Base-by-base conservation (phyloP, 2,113 vertebrate genomes). In the Ameiurus melas region DNA sequence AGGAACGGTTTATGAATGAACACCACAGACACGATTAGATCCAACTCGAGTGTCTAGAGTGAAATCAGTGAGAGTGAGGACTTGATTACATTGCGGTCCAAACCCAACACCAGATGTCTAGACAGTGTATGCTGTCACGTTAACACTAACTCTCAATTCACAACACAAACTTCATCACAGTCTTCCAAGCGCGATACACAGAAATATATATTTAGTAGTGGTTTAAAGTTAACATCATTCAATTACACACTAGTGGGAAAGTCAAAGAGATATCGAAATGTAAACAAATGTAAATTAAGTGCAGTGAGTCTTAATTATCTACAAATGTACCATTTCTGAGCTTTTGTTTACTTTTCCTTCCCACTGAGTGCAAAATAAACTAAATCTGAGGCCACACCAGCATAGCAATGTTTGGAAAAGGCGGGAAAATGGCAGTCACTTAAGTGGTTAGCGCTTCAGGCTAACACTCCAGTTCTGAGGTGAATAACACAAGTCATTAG, bases 361-460 rank as follows among this genome's bases (percentile, higher is more conserved):
- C 20, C 78, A 58, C 20, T 27, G 64, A 81, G 62, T 39, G 22
- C 62, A 68, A 70, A 80, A 86, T 86, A 80, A 86, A 86, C 77
- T 82, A 53, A 55, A 25, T 55, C 25, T 55, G 19, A 66, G 39
- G 75, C 62, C 39, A 64, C 25, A 30, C 19, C 70, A 5, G 25
- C 36, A 47, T 0, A 80, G n/a, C 43, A 73, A 36, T 1, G 14
- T 39, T 60, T 17, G 39, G 62, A 62, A 77, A 75, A 58, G 22
- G 22, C 22, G 3, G 70, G 55, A 60, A 86, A 86, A 86, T 47
- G 13, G 43, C 77, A 81, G 85, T 16, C 58, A 51, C n/a, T 79
- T 6, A 53, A 87, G 19, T 33, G 17, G 55, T 55, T 86, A 86
- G 75, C 58, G 19, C 85, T 78, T 66, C 60, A 86, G 85, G 73